Evolutionary conservation across 2,113 vertebrate species (phyloP).

Genomic region (Kobus ellipsiprymnus): DNA sequence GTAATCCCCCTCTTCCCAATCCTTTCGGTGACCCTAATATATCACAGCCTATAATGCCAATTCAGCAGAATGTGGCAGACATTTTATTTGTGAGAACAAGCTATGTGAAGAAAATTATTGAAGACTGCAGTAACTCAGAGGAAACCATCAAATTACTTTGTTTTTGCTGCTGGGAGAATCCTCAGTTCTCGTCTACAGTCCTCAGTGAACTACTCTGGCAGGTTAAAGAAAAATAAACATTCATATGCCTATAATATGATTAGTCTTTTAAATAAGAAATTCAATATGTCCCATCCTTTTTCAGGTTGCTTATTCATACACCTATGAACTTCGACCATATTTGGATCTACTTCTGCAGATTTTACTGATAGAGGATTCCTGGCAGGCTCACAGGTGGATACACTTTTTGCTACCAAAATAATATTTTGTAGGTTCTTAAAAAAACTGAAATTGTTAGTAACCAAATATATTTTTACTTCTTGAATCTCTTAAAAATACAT

Average conservation of each 20-base stretch:
- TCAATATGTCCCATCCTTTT: slow-evolving; percentile 41
- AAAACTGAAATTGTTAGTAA: neutral
- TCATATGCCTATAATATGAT: neutral
- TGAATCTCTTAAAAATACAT: neutral
- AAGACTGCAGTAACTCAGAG: slow-evolving; percentile 98
- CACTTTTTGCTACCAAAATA: neutral
- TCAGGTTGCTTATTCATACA: slow-evolving; percentile 98
- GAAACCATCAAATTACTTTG: slow-evolving; percentile 97
- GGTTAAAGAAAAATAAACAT: slow-evolving; percentile 80
- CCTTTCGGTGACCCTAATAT: slow-evolving; percentile 96
- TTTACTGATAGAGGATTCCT: slow-evolving; percentile 96
- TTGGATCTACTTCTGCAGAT: slow-evolving; percentile 98
- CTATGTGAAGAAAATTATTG: slow-evolving; percentile 99
- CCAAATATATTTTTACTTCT: neutral
- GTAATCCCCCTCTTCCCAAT: slow-evolving; percentile 95
- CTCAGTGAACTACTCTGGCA: slow-evolving; percentile 99
- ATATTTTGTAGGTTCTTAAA: neutral
- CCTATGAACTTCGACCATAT: slow-evolving; percentile 96
- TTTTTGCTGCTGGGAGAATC: slow-evolving; percentile 99
- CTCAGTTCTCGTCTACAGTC: slow-evolving; percentile 98
- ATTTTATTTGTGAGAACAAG: slow-evolving; percentile 97
- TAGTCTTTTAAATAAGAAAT: neutral
- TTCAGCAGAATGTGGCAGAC: slow-evolving; percentile 96
- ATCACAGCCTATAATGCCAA: slow-evolving; percentile 94
- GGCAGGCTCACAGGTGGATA: slow-evolving; percentile 97